Evolutionary conservation across 2,797 vertebrate species (phyloP), one percentile per base, ranked within the genome.

Genomic region (Jordanella pulchra): DNA sequence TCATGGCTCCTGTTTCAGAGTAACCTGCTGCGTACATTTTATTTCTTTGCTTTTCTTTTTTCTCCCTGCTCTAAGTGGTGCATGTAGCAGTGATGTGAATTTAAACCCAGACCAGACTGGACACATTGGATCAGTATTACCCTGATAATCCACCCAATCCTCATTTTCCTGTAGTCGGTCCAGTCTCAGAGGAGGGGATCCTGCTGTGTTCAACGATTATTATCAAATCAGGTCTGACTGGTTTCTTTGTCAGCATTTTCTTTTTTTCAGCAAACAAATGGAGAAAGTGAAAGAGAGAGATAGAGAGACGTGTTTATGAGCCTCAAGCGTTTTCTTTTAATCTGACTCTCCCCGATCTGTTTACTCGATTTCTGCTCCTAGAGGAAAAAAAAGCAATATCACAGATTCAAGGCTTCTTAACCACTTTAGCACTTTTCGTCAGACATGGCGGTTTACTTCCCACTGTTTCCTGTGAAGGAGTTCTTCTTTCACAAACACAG

Each of bases 141-240:
- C 30, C 14, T 48, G 15, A 58, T 58, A 60, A 51, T 28, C 17
- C 28, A 45, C 42, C 63, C 27, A 44, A 25, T 3, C 27, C 3
- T 27, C 25, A 17, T 7, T 44, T 54, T 18, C 10, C 7, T 11
- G 7, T 39, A 18, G 54, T 67, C 73, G 54, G 53, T 80, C 32
- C n/a, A 55, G 71, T 82, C 79, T 80, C 69, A 61, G 67, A 79
- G 60, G 65, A 79, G 60, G 82, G 69, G 66, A 71, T 81, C 82
- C 79, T 30, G 0, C 30, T 78, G 76, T 44, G 73, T 56, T 82
- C 68, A 50, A 58, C 66, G 77, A 79, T 76, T 32, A 75, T 64
- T 73, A 77, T 79, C 79, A 70, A 74, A 90, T 83, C 91, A 58
- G 81, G 90, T 91, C 53, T 7, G 79, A 91, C 91, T 73, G 75